Base-by-base conservation (phyloP, 2,888 invertebrate genomes). In the Lycia hirtaria region DNA sequence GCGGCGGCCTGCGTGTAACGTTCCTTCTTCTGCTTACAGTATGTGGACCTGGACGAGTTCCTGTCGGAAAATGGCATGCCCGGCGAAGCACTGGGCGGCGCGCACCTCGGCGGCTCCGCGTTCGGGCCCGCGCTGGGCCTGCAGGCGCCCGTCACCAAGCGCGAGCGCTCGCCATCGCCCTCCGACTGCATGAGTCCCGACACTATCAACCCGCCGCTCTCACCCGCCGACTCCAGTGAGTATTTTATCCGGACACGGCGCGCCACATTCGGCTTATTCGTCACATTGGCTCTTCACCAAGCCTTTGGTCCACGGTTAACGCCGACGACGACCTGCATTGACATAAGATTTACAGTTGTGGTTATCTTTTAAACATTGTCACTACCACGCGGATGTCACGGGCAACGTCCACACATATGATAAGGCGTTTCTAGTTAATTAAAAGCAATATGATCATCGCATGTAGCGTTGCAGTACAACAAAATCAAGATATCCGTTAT, bases 1-100 rank as follows among this genome's bases (percentile, higher is more conserved):
- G 33, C 49, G 56, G 53, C 62, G 64, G 67, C 63, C 60, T 10
- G 60, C 47, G 69, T 62, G 68, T 71, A 61, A 60, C 66, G 72
- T 64, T 63, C 55, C 48, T 17, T 68, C 64, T 12, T 50, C 51
- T 51, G 45, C 77, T 93, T 94, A 72, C 94, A 98, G 97, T 98
- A 98, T 91, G 98, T 98, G 93, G 98, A 98, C 93, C 93, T 98
- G 93, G 98, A 98, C 93, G 98, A 98, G 93, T 98, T 98, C 93
- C 94, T 98, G 80, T 97, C 97, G 81, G 98, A 98, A 92, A 98
- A 98, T 87, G 97, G 97, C 75, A 97, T 97, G 90, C 97, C 97
- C 68, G 95, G 96, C 86, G 97, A 97, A 83, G 95, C 94, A 0
- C 89, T 95, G 82, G 93, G 93, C 60, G 94, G 94, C 70, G 93